phyloP scores from a whole-genome alignment of 92 coral and sea anemone species.

The Porites divaricata region DNA sequence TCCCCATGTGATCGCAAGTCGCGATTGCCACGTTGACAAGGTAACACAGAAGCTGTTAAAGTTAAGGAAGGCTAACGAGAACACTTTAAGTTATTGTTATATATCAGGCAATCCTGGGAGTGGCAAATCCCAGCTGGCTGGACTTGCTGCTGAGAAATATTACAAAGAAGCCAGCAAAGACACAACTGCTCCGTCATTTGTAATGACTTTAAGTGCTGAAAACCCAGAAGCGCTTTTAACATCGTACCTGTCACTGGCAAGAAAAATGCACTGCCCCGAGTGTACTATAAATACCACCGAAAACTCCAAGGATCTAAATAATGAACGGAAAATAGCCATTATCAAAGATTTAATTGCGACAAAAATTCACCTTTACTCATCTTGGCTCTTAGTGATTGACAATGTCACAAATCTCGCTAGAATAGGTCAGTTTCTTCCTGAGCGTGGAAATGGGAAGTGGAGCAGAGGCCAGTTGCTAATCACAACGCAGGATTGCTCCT shows the following conservation, averaged over 20 bases:
- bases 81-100: not conserved
- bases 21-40: no score
- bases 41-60: no score
- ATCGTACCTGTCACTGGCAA: not conserved
- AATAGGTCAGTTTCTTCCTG: conserved; percentile 9
- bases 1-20: no score
- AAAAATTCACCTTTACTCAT: no score
- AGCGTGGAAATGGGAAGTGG: conserved; percentile 22
- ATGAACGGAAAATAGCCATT: no score
- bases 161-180: not conserved
- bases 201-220: conserved; percentile 1
- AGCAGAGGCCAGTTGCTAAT: conserved; percentile 39
- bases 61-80: not conserved
- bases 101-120: not conserved
- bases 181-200: not conserved
- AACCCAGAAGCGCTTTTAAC: not conserved
- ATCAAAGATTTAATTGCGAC: no score
- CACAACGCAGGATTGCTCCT: conserved; percentile 32
- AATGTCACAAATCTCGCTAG: not conserved
- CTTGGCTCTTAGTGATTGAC: no score
- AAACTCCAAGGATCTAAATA: no score
- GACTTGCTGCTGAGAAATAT: not conserved
- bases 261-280: no score
- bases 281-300: no score
- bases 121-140: not conserved